Percentiles rank a stretch among this genome's conserved stretches.
phyloP scores from a whole-genome alignment of 1,140 invertebrate genomes.

The Rhyacophila brunnea region DNA sequence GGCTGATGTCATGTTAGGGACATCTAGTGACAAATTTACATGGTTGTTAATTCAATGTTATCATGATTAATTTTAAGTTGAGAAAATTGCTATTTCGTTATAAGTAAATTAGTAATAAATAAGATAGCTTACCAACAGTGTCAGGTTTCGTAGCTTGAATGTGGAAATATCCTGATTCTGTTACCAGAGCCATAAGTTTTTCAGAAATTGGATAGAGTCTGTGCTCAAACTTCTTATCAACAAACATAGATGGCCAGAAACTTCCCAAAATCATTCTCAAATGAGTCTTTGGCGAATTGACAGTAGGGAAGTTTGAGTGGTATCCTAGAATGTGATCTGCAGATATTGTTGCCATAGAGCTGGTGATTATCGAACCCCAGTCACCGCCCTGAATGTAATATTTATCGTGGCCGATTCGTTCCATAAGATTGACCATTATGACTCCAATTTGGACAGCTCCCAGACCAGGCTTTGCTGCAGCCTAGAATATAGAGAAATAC shows the following conservation, averaged over 20 bases:
- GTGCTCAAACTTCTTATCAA: slow-evolving; percentile 50
- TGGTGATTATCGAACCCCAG: slow-evolving; percentile 59
- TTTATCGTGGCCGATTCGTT: slow-evolving; percentile 61
- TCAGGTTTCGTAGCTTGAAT: slow-evolving; percentile 84
- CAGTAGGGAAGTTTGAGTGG: slow-evolving; percentile 13
- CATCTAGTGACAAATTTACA: no score
- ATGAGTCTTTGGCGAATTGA: neutral
- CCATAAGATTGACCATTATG: slow-evolving; percentile 60
- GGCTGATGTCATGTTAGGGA: no score
- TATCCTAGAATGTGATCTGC: slow-evolving; percentile 62
- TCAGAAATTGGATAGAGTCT: slow-evolving; percentile 58
- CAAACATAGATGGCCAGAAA: slow-evolving; percentile 48
- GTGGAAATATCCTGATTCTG: slow-evolving; percentile 74
- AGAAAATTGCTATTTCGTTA: no score
- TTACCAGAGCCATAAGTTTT: slow-evolving; percentile 47
- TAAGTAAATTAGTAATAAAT: no score
- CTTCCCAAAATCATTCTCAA: slow-evolving; percentile 40
- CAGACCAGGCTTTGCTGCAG: slow-evolving; percentile 53
- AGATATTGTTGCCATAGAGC: slow-evolving; percentile 59
- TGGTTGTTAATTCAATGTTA: no score
- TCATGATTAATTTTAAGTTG: no score
- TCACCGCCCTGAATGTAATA: slow-evolving; percentile 80
- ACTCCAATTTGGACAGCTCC: slow-evolving; percentile 55
- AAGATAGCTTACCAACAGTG: slow-evolving; percentile 73
- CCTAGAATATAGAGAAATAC: slow-evolving; percentile 44